These are phyloP conservation scores for Peromyscus californicus DNA, from an alignment of 2,113 vertebrate species.

Conservation along the genomic window DNA sequence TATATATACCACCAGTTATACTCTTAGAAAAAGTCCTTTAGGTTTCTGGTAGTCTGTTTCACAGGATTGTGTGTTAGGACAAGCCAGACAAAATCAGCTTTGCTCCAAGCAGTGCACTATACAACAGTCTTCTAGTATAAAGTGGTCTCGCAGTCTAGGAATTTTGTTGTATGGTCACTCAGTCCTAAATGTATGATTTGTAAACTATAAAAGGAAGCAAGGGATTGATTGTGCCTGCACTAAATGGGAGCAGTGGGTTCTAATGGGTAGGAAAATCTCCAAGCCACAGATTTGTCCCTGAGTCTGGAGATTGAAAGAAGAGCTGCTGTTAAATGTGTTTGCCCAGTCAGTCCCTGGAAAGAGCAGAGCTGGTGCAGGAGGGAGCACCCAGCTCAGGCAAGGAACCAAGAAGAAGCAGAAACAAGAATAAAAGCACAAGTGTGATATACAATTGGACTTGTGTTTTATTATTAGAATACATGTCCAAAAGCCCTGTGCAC, in stretches of 20 bases:
- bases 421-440: neutral
- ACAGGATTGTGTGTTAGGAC: neutral
- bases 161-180: conserved; percentile 10
- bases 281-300: neutral
- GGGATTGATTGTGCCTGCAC: neutral
- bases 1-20: neutral
- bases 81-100: neutral
- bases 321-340: neutral
- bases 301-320: neutral
- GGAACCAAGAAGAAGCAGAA: neutral
- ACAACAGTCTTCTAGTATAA: neutral
- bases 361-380: neutral
- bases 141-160: neutral
- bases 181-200: neutral
- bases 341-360: neutral
- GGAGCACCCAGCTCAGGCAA: neutral
- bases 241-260: neutral
- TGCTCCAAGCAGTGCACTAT: neutral
- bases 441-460: neutral
- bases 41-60: conserved; percentile 32
- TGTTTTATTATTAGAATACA: neutral
- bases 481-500: neutral
- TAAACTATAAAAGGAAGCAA: conserved; percentile 31
- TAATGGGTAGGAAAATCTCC: neutral
- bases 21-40: conserved; percentile 14